phyloP scores from a whole-genome alignment of 2,113 vertebrate genomes.

The Takifugu flavidus region DNA sequence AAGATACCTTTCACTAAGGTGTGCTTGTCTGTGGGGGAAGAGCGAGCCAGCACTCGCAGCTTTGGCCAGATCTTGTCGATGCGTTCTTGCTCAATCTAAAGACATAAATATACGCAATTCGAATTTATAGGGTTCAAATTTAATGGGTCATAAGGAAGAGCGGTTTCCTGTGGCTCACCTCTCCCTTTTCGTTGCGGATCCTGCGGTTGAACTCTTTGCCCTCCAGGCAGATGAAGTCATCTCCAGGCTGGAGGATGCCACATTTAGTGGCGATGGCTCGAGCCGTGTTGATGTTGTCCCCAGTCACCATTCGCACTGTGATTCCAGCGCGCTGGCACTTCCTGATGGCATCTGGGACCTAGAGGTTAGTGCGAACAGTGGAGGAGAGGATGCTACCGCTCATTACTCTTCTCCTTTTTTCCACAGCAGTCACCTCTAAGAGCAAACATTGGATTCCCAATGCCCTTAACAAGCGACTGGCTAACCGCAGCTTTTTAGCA shows the following conservation, averaged over 20 bases:
- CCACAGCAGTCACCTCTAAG: not conserved
- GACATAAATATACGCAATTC: conserved; percentile 40
- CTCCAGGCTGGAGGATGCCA: conserved; percentile 91
- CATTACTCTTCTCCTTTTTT: not conserved
- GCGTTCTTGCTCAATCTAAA: conserved; percentile 96
- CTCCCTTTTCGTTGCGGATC: conserved; percentile 98
- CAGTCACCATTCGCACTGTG: conserved; percentile 98
- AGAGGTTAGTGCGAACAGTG: conserved; percentile 10
- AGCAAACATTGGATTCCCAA: not conserved
- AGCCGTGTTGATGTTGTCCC: conserved; percentile 98
- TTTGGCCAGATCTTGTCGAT: conserved; percentile 99
- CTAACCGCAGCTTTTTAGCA: not conserved
- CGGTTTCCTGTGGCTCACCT: conserved; percentile 74
- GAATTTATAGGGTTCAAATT: conserved; percentile 28
- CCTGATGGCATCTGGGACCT: conserved; percentile 97
- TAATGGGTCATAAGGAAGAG: conserved; percentile 13
- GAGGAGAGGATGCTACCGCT: conserved; percentile 1
- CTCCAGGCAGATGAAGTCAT: conserved; percentile 95
- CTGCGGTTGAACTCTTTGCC: conserved; percentile 98
- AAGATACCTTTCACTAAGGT: conserved; percentile 93
- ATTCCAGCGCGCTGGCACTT: conserved; percentile 97
- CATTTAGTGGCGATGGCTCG: conserved; percentile 95
- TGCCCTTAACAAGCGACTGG: not conserved
- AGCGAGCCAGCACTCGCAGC: conserved; percentile 94
- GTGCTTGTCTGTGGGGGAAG: conserved; percentile 98